phyloP scores from a whole-genome alignment of 2,888 invertebrate species.

The Tiphia femorata region DNA sequence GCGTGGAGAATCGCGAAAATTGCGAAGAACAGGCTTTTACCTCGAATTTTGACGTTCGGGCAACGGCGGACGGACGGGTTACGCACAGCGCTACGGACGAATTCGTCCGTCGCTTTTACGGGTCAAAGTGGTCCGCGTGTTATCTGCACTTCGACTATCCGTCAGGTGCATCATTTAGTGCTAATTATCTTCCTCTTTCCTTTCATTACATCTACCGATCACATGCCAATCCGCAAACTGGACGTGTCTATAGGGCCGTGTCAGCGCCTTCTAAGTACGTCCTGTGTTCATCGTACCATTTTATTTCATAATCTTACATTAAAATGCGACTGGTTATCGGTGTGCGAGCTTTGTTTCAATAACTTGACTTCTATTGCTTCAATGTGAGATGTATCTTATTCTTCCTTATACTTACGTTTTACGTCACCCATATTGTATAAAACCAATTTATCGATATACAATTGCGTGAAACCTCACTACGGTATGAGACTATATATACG shows the following conservation, averaged over 20 bases:
- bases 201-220: background rate
- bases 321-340: background rate
- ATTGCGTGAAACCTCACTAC: too few species aligned
- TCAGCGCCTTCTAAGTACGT: constrained; percentile 19
- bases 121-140: constrained; percentile 49
- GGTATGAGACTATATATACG: too few species aligned
- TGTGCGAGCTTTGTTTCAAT: too few species aligned
- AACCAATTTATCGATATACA: too few species aligned
- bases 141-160: constrained; percentile 53
- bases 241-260: constrained; percentile 25
- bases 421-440: too few species aligned
- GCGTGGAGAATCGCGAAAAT: constrained; percentile 55
- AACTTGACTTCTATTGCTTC: too few species aligned
- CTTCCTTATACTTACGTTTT: too few species aligned
- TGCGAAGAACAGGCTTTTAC: constrained; percentile 53
- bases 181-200: constrained; percentile 26
- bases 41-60: constrained; percentile 55
- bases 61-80: constrained; percentile 51
- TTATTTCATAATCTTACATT: background rate
- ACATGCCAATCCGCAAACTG: constrained; percentile 23
- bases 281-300: background rate
- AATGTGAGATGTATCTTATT: too few species aligned
- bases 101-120: constrained; percentile 49
- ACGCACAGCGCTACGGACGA: constrained; percentile 55
- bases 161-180: constrained; percentile 59